Conservation (phyloP, 2,797 vertebrate genomes). For the Mus caroli region DNA sequence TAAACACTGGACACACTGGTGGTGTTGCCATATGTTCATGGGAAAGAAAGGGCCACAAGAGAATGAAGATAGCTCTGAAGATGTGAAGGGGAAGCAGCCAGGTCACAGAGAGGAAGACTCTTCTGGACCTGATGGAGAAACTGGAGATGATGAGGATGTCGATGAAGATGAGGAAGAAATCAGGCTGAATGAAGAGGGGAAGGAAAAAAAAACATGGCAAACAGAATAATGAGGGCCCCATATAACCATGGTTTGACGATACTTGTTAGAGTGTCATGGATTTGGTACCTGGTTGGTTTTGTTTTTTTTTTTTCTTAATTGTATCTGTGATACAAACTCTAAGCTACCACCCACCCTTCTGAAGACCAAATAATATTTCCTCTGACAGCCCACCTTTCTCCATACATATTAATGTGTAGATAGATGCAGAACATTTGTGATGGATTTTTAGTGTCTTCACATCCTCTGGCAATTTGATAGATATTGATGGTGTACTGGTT, state of each 20-base stretch:
- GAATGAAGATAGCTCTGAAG: not conserved
- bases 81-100: not conserved
- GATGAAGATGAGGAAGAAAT: not conserved
- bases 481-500: not conserved
- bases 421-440: not conserved
- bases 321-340: not conserved
- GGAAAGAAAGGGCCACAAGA: not conserved
- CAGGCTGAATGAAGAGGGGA: not conserved
- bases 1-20: not conserved
- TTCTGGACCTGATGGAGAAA: not conserved
- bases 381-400: not conserved
- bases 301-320: not conserved
- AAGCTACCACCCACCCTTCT: not conserved
- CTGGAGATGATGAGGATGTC: not conserved
- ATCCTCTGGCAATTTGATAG: not conserved
- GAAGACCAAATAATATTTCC: not conserved
- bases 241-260: not conserved
- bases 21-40: not conserved
- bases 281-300: not conserved
- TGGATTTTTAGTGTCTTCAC: not conserved
- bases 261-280: not conserved
- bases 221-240: not conserved
- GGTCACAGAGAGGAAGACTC: not conserved
- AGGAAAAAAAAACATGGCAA: not conserved
- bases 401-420: not conserved